Evolutionary conservation across 2,797 vertebrate species (phyloP).

Genomic region (Halcyon smyrnensis): DNA sequence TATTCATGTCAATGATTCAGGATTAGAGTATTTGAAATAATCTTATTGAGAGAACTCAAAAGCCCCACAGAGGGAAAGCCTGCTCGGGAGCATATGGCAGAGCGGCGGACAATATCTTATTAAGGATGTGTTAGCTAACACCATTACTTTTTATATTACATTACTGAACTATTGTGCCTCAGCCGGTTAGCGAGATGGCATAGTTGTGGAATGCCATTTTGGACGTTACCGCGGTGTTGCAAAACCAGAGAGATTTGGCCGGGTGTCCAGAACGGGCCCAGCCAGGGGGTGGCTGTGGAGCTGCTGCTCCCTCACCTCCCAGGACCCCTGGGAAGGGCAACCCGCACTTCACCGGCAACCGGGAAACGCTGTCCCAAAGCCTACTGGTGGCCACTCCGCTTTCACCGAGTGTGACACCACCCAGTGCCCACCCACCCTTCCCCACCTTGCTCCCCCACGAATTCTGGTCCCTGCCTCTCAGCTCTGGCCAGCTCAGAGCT

Average conservation of each 20-base stretch:
- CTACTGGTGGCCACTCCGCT: background rate
- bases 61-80: constrained; percentile 79
- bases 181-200: constrained; percentile 70
- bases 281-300: background rate
- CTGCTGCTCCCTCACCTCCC: background rate
- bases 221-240: background rate
- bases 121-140: constrained; percentile 85
- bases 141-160: constrained; percentile 80
- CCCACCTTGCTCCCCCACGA: background rate
- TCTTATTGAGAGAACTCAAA: constrained; percentile 88
- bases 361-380: background rate
- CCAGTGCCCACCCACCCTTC: background rate
- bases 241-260: constrained; percentile 5
- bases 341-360: background rate
- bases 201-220: constrained; percentile 67
- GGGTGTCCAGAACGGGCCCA: background rate
- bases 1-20: constrained; percentile 90
- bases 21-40: constrained; percentile 92
- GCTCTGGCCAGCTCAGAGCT: background rate
- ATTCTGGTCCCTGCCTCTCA: background rate
- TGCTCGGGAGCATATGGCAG: constrained; percentile 83
- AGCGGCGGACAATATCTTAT: constrained; percentile 84
- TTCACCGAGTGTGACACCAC: background rate
- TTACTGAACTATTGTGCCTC: constrained; percentile 80
- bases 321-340: background rate